A percentile compares a stretch with the other conserved stretches of the same genome.
These are phyloP conservation scores for Bhutanitis thaidina DNA, from an alignment of 2,888 invertebrate genomes.

Conservation along the genomic window DNA sequence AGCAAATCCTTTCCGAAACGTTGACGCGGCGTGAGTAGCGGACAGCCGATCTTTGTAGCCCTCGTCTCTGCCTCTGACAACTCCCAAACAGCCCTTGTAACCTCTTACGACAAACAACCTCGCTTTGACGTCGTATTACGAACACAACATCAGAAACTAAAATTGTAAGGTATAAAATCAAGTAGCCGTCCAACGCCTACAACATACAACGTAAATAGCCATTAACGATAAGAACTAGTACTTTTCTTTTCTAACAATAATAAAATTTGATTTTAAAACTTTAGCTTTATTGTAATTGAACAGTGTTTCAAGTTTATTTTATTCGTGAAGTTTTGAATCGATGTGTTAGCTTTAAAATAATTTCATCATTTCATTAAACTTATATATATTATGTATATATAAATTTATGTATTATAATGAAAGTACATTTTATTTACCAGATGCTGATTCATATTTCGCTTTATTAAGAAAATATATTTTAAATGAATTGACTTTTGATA, in stretches of 20 bases:
- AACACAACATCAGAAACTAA: constrained; percentile 45
- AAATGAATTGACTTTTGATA: too few relatives aligned
- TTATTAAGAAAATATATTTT: too few relatives aligned
- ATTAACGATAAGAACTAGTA: not conserved
- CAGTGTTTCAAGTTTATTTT: not conserved
- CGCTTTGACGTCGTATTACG: constrained; percentile 52
- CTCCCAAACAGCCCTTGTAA: constrained; percentile 59
- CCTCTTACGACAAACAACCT: constrained; percentile 50
- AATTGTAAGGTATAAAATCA: constrained; percentile 9
- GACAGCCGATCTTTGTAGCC: constrained; percentile 53
- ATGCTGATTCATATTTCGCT: too few relatives aligned
- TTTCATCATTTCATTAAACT: not conserved
- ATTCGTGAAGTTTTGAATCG: not conserved
- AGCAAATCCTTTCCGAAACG: constrained; percentile 60
- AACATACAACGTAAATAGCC: not conserved
- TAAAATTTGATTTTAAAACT: not conserved
- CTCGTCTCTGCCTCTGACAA: constrained; percentile 65
- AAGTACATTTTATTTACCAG: too few relatives aligned
- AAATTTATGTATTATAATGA: too few relatives aligned
- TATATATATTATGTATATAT: too few relatives aligned
- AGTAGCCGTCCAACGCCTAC: not conserved
- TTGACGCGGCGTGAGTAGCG: constrained; percentile 42
- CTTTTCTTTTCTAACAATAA: not conserved
- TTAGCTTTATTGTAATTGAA: not conserved
- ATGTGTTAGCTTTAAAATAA: not conserved